These are phyloP conservation scores for Dromococcyx pavoninus DNA, from an alignment of 2,797 vertebrate species.

Conservation along the genomic window DNA sequence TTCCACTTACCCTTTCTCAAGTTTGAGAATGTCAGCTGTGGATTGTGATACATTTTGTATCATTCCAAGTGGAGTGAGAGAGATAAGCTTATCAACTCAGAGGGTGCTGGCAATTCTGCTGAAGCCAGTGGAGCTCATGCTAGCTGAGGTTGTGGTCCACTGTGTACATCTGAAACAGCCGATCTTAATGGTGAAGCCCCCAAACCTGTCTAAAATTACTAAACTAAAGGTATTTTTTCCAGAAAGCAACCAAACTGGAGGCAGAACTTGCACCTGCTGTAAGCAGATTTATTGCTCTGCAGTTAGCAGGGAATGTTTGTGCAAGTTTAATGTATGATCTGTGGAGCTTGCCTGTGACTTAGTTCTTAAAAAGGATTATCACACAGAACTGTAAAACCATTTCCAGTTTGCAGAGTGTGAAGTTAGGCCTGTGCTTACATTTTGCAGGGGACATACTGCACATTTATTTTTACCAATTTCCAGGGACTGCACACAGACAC, in stretches of 20 bases:
- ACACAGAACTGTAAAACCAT: neutral
- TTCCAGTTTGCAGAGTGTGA: neutral
- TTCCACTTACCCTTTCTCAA: neutral
- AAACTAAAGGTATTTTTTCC: neutral
- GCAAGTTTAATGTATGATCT: neutral
- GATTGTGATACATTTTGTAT: neutral
- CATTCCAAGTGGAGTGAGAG: neutral
- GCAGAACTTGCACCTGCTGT: neutral
- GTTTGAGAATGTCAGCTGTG: neutral
- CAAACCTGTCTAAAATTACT: neutral
- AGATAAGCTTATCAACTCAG: neutral
- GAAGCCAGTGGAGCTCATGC: neutral
- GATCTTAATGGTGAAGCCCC: neutral
- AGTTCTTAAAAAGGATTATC: slow-evolving; percentile 26
- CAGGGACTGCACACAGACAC: neutral
- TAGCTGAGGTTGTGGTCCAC: neutral
- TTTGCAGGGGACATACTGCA: neutral
- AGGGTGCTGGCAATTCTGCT: neutral
- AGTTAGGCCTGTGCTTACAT: neutral
- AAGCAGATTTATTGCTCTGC: neutral
- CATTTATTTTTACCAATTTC: neutral
- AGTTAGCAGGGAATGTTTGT: neutral
- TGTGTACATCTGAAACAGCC: neutral
- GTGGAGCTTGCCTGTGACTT: neutral
- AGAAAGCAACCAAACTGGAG: neutral